These are phyloP conservation scores for Muntiacus muntjak DNA, from an alignment of 2,113 vertebrate species.

Conservation along the genomic window DNA sequence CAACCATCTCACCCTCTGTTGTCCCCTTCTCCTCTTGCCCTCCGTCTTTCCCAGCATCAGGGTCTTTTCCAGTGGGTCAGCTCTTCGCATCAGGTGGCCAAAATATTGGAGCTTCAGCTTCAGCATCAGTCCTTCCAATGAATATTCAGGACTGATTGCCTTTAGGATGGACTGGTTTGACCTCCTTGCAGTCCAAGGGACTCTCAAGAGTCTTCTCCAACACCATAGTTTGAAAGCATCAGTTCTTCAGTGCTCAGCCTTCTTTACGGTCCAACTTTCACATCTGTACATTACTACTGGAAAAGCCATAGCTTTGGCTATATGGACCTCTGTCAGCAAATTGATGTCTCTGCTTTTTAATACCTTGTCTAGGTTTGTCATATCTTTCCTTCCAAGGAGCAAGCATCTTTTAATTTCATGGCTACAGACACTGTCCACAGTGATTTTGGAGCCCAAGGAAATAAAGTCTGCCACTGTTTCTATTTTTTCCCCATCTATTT, in stretches of 20 bases:
- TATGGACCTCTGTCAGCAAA: neutral
- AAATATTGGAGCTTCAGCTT: neutral
- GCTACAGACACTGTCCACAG: neutral
- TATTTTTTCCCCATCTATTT: neutral
- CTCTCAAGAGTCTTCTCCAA: neutral
- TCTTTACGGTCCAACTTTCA: too few species aligned
- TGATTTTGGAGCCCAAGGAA: neutral
- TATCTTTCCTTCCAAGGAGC: neutral
- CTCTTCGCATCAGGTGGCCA: neutral
- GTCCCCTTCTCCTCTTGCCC: neutral
- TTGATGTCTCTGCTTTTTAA: neutral
- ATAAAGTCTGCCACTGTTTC: neutral
- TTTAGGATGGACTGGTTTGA: neutral
- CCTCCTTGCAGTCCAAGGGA: neutral
- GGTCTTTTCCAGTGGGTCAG: neutral
- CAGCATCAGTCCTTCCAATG: neutral
- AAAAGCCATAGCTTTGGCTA: too few species aligned
- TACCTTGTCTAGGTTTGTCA: neutral
- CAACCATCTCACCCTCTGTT: neutral
- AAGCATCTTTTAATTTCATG: neutral
- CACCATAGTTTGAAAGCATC: too few species aligned
- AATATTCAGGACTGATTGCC: neutral
- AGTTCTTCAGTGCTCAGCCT: too few species aligned
- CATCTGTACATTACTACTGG: too few species aligned
- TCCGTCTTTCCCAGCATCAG: neutral